Evolutionary conservation across 2,113 vertebrate species (phyloP).

Genomic region (Irena cyanogastra): DNA sequence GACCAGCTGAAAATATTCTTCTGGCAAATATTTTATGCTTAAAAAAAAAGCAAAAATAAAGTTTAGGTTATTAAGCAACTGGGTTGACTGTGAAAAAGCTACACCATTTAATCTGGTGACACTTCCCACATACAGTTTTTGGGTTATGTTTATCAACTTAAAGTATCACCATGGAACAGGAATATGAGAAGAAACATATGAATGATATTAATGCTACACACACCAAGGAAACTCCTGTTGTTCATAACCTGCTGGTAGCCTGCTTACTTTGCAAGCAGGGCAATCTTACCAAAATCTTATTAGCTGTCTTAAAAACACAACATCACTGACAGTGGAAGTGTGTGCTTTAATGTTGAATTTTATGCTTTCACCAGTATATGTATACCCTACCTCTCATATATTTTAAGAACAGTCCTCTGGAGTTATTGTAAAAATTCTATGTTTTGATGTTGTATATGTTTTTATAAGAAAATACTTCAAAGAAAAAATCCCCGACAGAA

Average conservation of each 20-base stretch:
- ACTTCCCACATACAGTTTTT: background rate
- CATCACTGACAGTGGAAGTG: slow-evolving; percentile 21
- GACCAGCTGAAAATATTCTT: background rate
- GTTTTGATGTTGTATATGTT: slow-evolving; percentile 52
- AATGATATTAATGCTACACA: background rate
- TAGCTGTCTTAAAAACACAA: background rate
- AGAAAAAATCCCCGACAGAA: background rate
- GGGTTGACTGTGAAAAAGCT: background rate
- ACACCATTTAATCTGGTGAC: background rate
- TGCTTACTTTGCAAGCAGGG: slow-evolving; percentile 11
- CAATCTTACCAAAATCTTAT: background rate
- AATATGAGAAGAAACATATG: background rate
- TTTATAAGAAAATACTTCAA: background rate
- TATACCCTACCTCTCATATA: background rate
- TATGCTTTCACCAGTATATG: slow-evolving; percentile 17
- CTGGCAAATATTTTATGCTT: background rate
- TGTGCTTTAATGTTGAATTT: slow-evolving; percentile 33
- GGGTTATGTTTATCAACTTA: background rate
- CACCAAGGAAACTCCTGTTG: background rate
- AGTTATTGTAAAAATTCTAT: slow-evolving; percentile 22
- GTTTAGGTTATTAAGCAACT: background rate
- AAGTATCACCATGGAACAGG: background rate
- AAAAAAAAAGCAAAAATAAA: background rate
- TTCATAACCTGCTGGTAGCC: background rate
- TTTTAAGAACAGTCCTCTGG: background rate